Base-by-base conservation (phyloP, 64 coral and sea anemone species). In the Stichodactyla mertensii region DNA sequence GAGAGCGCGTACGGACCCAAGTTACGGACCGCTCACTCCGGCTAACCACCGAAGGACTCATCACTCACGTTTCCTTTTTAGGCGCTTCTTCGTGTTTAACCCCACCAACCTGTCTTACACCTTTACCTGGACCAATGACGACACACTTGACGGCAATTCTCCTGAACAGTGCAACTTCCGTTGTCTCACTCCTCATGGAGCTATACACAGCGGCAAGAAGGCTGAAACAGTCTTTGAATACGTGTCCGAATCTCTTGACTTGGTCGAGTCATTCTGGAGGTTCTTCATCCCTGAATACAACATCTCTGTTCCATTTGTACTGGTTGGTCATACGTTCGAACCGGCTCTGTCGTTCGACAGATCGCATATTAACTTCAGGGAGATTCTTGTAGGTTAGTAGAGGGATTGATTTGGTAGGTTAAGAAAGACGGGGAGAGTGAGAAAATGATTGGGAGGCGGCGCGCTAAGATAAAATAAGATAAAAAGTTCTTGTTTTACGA, bases 281-380 rank as follows among this genome's bases (percentile, higher is more conserved):
- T 99, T 99, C 86, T 99, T 95, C 54, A 86, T 99, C 15, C 97
- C 90, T 15, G 97, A 99, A 51, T 86, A 99, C 52, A 99, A 92
- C 82, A 95, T 99, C 74, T 99, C 97, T 10, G 86, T 99, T 14
- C 97, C 97, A 1, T 99, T 99, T 79, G 82, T 99, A 54, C 83
- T 99, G 80, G 97, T 99, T 54, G 97, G 97, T 7, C 97, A 95
- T 36, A 95, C 97, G 1, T 90, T 90, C 86, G 97, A 99, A 83
- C 97, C 92, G n/a, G 89, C 92, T 16, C 71, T 99, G 18, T 99
- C 97, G 0, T 94, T 99, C 80, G 97, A 99, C 27, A 84, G 93
- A 16, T 99, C 97, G n/a, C 97, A 99, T 61, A 97, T 97, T 82
- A 97, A 97, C 56, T 91, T 97, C 86, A 91, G 92, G 27, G 95